Conservation (phyloP, 2,888 invertebrate species). For the Athetis lepigone region DNA sequence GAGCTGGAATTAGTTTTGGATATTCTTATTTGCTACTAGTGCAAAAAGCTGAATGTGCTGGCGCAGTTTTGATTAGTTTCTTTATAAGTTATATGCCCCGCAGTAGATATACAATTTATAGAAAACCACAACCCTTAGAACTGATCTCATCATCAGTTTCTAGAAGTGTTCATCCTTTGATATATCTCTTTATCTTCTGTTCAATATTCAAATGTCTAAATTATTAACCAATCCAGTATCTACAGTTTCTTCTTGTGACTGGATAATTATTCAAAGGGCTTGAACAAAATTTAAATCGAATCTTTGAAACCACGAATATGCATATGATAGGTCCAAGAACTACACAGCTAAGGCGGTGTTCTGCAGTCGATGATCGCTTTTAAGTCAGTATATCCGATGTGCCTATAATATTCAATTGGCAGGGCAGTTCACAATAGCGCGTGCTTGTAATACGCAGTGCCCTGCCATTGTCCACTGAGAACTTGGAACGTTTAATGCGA, state of each 20-base stretch:
- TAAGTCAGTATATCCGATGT: slow-evolving; percentile 30
- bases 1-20: not conserved
- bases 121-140: too few species aligned
- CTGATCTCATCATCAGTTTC: too few species aligned
- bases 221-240: not conserved
- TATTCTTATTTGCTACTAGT: not conserved
- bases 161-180: too few species aligned
- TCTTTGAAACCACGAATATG: slow-evolving; percentile 10
- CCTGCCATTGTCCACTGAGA: slow-evolving; percentile 17
- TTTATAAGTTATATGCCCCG: too few species aligned
- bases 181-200: too few species aligned
- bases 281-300: slow-evolving; percentile 9
- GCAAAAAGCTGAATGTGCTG: not conserved
- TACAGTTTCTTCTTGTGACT: not conserved
- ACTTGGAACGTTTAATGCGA: slow-evolving; percentile 6
- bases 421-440: slow-evolving; percentile 11
- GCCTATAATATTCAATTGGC: slow-evolving; percentile 33
- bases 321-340: slow-evolving; percentile 34
- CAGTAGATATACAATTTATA: too few species aligned
- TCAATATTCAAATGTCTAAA: too few species aligned
- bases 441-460: slow-evolving; percentile 26
- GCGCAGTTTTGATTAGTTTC: too few species aligned
- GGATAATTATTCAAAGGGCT: not conserved
- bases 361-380: slow-evolving; percentile 28
- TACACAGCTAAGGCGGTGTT: slow-evolving; percentile 8